These are phyloP conservation scores for Dione juno DNA, from an alignment of 2,888 invertebrate species.

Conservation along the genomic window DNA sequence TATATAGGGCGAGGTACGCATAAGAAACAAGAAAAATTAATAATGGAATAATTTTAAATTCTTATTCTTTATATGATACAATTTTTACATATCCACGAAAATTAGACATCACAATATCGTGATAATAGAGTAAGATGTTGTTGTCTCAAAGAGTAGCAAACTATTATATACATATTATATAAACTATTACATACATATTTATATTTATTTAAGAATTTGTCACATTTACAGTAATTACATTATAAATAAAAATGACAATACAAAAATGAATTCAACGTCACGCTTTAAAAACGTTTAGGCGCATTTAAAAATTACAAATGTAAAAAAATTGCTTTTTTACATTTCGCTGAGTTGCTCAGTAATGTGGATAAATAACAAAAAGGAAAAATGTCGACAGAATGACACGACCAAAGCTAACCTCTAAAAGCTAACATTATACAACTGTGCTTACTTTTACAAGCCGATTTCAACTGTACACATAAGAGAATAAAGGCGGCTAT, in stretches of 20 bases:
- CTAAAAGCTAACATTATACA: slow-evolving; percentile 27
- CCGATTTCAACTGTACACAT: slow-evolving; percentile 10
- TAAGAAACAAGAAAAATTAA: no score
- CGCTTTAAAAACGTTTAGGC: slow-evolving; percentile 1
- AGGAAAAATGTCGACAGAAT: slow-evolving; percentile 33
- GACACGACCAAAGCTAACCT: slow-evolving; percentile 36
- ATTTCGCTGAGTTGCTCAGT: slow-evolving; percentile 24
- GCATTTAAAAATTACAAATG: slow-evolving; percentile 9
- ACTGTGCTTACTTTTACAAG: slow-evolving; percentile 1
- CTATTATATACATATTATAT: no score
- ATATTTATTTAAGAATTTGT: no score
- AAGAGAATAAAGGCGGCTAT: slow-evolving; percentile 18
- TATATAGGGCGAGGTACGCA: no score
- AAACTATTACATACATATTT: no score
- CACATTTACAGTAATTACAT: background rate
- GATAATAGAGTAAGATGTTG: no score
- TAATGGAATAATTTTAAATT: no score
- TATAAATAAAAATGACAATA: background rate
- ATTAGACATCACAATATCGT: no score
- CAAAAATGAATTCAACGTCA: background rate
- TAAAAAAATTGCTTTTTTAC: slow-evolving; percentile 11
- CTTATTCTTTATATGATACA: no score
- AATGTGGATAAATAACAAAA: slow-evolving; percentile 34
- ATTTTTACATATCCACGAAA: no score
- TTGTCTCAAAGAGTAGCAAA: no score